These are phyloP conservation scores for Chrysopilus asiliformis DNA, from an alignment of 2,888 invertebrate genomes.

Conservation along the genomic window DNA sequence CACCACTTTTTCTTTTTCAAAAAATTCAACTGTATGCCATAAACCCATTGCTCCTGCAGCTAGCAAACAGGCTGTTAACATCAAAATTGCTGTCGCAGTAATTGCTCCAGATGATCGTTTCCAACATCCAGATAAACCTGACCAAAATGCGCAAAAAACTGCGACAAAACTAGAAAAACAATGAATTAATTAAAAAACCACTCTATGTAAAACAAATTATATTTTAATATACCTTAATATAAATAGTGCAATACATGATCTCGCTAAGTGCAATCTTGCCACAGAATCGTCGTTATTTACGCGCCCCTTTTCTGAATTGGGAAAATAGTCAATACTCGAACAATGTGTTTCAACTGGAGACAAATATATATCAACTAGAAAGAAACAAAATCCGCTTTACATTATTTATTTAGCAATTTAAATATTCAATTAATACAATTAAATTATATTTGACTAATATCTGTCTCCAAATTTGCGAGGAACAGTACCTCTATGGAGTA, in stretches of 20 bases:
- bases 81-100: slow-evolving; percentile 73
- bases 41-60: slow-evolving; percentile 90
- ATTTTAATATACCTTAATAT: slow-evolving; percentile 43
- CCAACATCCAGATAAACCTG: slow-evolving; percentile 95
- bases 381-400: slow-evolving; percentile 3
- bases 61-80: slow-evolving; percentile 54
- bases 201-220: not conserved
- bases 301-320: slow-evolving; percentile 35
- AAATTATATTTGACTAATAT: too few species aligned
- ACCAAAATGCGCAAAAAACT: slow-evolving; percentile 88
- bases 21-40: slow-evolving; percentile 93
- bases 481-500: too few species aligned
- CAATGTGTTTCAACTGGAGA: slow-evolving; percentile 92
- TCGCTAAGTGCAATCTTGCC: slow-evolving; percentile 73
- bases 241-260: slow-evolving; percentile 86
- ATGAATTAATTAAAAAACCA: not conserved
- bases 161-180: slow-evolving; percentile 60
- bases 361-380: slow-evolving; percentile 68
- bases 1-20: slow-evolving; percentile 85
- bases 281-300: slow-evolving; percentile 51
- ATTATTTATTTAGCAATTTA: not conserved
- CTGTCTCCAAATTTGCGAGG: too few species aligned
- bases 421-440: not conserved
- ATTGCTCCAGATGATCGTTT: slow-evolving; percentile 86
- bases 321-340: slow-evolving; percentile 88